phyloP scores from a whole-genome alignment of 92 coral and sea anemone species.

The Metridium senile region DNA sequence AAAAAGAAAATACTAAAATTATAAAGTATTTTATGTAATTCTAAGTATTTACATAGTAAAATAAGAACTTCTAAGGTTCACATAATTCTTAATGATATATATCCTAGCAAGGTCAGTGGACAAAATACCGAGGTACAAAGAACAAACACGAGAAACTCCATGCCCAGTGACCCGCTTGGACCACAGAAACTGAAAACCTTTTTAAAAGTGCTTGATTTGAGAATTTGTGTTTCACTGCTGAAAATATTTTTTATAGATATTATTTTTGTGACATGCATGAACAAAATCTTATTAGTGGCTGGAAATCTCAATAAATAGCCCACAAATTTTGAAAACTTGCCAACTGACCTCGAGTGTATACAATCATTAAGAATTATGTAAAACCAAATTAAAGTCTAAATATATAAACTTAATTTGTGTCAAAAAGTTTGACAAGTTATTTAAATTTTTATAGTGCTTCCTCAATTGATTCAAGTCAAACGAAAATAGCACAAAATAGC shows the following conservation, averaged over 20 bases:
- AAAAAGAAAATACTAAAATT: not conserved
- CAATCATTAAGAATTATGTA: not conserved
- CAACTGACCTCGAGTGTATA: not conserved
- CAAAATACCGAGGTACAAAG: not conserved
- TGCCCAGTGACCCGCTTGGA: not conserved
- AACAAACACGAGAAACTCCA: not conserved
- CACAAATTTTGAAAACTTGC: too few relatives aligned
- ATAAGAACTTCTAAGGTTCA: not conserved
- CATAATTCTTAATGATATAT: not conserved
- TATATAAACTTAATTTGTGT: not conserved
- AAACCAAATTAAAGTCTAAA: not conserved
- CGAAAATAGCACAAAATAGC: not conserved
- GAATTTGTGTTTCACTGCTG: too few relatives aligned
- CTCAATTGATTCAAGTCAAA: not conserved
- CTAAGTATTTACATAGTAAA: conserved; percentile 3
- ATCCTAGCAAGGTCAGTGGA: not conserved
- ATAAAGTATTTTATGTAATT: not conserved
- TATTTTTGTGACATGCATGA: too few relatives aligned
- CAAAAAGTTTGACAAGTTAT: conserved; percentile 3
- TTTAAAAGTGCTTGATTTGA: too few relatives aligned
- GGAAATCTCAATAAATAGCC: too few relatives aligned
- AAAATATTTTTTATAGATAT: too few relatives aligned
- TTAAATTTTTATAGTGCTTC: not conserved
- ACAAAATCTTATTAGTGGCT: too few relatives aligned
- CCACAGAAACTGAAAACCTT: too few relatives aligned